Conservation (phyloP, 2,113 vertebrate genomes). For the Desmodus rotundus region DNA sequence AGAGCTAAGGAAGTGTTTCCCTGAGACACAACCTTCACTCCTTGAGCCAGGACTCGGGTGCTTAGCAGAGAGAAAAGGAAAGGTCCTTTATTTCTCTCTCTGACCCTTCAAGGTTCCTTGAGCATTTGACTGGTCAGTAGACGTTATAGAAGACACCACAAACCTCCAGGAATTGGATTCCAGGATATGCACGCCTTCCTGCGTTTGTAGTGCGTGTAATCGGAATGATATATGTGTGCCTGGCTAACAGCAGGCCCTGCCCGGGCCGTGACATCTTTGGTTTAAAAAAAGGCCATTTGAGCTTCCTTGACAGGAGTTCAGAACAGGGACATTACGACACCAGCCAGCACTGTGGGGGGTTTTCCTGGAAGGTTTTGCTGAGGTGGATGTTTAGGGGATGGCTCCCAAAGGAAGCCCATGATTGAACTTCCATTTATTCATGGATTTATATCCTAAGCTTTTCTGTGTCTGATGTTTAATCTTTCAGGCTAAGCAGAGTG, state of each 20-base stretch:
- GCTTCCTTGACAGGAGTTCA: not conserved
- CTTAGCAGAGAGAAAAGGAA: slow-evolving; percentile 10
- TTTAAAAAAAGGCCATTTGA: not conserved
- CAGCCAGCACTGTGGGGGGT: not conserved
- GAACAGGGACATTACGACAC: not conserved
- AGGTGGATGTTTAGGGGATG: not conserved
- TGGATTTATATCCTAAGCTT: not conserved
- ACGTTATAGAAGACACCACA: not conserved
- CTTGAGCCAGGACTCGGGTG: not conserved
- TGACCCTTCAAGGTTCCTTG: not conserved
- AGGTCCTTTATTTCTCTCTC: not conserved
- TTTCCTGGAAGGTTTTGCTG: not conserved
- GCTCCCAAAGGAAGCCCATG: not conserved
- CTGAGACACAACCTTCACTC: not conserved
- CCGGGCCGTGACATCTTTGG: not conserved
- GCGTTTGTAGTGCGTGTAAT: not conserved
- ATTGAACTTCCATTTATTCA: not conserved
- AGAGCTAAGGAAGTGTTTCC: not conserved
- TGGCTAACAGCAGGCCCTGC: not conserved
- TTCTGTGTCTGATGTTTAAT: not conserved
- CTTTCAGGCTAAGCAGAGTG: not conserved
- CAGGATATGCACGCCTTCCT: not conserved
- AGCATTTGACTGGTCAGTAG: not conserved
- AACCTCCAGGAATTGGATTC: not conserved
- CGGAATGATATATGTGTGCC: not conserved